Conservation (phyloP, 2,797 vertebrate genomes). For the Hephaestus fuliginosus region DNA sequence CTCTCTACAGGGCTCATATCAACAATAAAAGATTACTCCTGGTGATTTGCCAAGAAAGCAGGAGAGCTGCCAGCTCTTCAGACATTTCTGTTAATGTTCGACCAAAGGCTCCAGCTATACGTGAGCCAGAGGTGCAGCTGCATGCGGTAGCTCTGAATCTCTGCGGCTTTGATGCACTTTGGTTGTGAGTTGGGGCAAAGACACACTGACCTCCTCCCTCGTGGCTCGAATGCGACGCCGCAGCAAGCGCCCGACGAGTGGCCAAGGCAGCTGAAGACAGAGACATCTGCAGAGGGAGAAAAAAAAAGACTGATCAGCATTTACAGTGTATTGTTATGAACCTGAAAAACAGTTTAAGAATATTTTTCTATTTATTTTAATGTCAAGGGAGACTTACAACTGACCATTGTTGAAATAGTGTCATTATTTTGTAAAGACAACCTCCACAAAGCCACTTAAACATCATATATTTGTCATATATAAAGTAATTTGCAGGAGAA, state of each 20-base stretch:
- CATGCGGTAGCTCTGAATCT: not conserved
- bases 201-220: slow-evolving; percentile 81
- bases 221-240: slow-evolving; percentile 79
- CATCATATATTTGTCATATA: not conserved
- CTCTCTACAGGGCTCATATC: not conserved
- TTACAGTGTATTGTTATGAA: not conserved
- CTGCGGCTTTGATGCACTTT: not conserved
- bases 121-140: not conserved
- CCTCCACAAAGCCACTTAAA: not conserved
- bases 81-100: slow-evolving; percentile 53
- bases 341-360: not conserved
- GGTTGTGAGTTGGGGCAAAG: not conserved
- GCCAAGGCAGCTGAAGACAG: slow-evolving; percentile 67
- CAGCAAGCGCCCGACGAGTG: slow-evolving; percentile 75
- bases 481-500: not conserved
- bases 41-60: slow-evolving; percentile 15
- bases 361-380: not conserved
- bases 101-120: not conserved
- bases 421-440: not conserved
- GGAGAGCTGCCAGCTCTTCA: slow-evolving; percentile 40
- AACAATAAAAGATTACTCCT: not conserved
- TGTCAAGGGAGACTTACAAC: not conserved
- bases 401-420: not conserved
- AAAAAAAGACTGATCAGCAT: not conserved
- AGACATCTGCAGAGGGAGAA: slow-evolving; percentile 68